phyloP scores from a whole-genome alignment of 2,888 invertebrate species.

The Nephrotoma flavescens region DNA sequence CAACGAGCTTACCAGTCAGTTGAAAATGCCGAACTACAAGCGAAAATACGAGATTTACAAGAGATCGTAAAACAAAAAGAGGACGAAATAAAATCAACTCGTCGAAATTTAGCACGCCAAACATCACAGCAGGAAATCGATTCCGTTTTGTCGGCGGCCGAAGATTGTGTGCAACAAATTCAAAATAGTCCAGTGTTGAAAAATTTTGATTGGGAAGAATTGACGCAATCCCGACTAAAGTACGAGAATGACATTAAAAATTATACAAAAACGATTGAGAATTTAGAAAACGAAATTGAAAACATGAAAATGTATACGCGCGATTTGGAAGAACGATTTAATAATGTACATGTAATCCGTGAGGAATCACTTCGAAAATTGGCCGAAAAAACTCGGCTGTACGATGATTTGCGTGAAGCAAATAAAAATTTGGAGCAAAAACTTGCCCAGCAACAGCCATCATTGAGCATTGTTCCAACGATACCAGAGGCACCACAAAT shows the following conservation, averaged over 20 bases:
- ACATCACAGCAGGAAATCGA: not conserved
- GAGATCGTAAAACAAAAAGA: conserved; percentile 16
- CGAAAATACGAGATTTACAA: conserved; percentile 14
- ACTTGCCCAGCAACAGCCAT: conserved; percentile 12
- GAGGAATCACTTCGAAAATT: conserved; percentile 15
- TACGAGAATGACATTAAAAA: conserved; percentile 17
- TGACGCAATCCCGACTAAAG: not conserved
- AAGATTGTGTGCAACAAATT: not conserved
- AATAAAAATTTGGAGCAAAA: conserved; percentile 19
- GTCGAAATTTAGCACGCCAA: not conserved
- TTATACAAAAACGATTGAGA: conserved; percentile 29
- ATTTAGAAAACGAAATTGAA: conserved; percentile 27
- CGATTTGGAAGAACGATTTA: conserved; percentile 27
- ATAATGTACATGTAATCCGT: conserved; percentile 18
- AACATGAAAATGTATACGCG: conserved; percentile 29
- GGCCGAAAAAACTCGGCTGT: conserved; percentile 18
- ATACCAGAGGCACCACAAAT: not conserved
- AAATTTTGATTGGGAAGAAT: not conserved
- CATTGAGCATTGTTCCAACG: not conserved
- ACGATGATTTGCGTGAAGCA: conserved; percentile 11
- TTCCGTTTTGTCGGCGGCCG: not conserved
- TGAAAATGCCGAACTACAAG: conserved; percentile 16
- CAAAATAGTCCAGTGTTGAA: not conserved
- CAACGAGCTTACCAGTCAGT: conserved; percentile 9
- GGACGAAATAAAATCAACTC: conserved; percentile 10